These are phyloP conservation scores for Netelia melanura DNA, from an alignment of 2,888 invertebrate genomes.

Conservation along the genomic window DNA sequence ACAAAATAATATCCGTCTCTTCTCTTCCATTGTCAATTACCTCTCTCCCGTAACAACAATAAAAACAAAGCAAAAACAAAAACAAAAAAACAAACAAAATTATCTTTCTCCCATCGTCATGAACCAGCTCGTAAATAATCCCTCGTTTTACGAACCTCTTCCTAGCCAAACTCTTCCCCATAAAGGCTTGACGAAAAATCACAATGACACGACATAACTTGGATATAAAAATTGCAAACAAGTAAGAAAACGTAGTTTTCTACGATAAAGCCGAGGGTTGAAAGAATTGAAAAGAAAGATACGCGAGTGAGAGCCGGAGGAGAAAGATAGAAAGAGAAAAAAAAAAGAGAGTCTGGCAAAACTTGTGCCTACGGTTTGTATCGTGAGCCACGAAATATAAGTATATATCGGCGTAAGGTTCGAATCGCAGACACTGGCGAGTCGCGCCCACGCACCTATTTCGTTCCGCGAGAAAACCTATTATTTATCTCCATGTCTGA, in stretches of 20 bases:
- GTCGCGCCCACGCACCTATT: constrained; percentile 80
- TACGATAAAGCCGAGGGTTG: neutral
- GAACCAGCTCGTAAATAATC: neutral
- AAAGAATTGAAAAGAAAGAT: neutral
- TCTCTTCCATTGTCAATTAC: no score
- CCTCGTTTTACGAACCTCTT: neutral
- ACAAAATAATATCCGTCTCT: no score
- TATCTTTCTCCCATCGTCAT: no score
- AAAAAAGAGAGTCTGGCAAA: constrained; percentile 15
- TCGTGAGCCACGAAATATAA: neutral
- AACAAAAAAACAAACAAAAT: no score
- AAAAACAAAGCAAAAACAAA: no score
- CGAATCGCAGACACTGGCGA: constrained; percentile 80
- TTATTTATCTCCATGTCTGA: constrained; percentile 80
- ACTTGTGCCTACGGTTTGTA: neutral
- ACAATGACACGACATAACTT: neutral
- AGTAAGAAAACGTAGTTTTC: neutral
- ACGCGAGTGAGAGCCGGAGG: neutral
- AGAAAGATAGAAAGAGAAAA: neutral
- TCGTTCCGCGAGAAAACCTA: constrained; percentile 70
- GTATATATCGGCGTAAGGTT: constrained; percentile 73
- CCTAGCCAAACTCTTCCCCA: neutral
- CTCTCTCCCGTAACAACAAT: no score
- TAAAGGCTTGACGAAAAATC: neutral
- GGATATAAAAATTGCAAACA: neutral